Conservation (phyloP, 2,113 vertebrate genomes). For the Microcebus tavaratra region DNA sequence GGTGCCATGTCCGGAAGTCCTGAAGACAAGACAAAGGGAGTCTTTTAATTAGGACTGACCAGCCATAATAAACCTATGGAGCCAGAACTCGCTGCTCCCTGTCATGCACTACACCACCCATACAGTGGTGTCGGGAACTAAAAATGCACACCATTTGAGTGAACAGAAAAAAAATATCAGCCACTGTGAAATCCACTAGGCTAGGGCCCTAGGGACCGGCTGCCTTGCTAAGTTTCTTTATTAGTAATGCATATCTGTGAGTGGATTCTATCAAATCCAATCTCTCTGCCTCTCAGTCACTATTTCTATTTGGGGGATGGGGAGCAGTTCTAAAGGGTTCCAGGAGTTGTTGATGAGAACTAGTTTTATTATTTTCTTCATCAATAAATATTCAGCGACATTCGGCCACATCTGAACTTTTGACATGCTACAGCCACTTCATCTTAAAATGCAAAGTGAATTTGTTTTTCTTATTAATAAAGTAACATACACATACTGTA, state of each 20-base stretch:
- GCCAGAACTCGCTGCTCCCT: conserved; percentile 83
- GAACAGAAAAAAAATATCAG: not conserved
- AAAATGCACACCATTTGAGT: conserved; percentile 77
- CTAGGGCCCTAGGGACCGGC: not conserved
- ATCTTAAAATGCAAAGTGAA: conserved; percentile 33
- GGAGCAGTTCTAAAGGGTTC: not conserved
- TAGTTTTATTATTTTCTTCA: conserved; percentile 12
- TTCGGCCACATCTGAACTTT: not conserved
- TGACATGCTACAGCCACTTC: not conserved
- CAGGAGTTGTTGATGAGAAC: not conserved
- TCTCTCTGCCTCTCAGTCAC: not conserved
- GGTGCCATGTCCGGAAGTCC: conserved; percentile 58
- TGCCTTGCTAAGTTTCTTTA: conserved; percentile 5
- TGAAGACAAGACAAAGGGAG: conserved; percentile 59
- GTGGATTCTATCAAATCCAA: not conserved
- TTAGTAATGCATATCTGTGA: not conserved
- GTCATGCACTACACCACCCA: conserved; percentile 80
- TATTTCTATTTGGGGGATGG: not conserved
- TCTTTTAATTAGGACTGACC: conserved; percentile 73
- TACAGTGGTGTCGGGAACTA: conserved; percentile 78
- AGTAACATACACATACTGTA: not conserved
- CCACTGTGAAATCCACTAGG: not conserved
- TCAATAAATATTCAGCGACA: not conserved
- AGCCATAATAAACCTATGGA: conserved; percentile 66
- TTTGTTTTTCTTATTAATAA: conserved; percentile 12